Conservation (phyloP, 2,888 invertebrate genomes). For the Cerceris ruficornis region DNA sequence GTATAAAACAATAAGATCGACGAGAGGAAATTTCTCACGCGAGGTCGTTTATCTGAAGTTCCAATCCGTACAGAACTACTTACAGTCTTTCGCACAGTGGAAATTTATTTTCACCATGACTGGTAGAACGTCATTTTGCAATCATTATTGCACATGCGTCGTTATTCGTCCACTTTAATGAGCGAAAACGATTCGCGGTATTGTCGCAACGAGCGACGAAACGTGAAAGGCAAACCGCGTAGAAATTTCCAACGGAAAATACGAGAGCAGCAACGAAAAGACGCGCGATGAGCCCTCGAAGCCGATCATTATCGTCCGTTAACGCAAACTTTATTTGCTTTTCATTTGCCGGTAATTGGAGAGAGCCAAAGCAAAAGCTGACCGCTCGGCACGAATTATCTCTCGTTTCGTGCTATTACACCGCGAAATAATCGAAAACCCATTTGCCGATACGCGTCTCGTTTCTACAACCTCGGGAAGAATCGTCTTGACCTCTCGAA, state of each 20-base stretch:
- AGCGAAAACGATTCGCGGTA: not conserved
- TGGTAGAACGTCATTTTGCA: no score
- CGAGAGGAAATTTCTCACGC: not conserved
- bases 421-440: constrained; percentile 19
- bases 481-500: constrained; percentile 7
- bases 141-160: no score
- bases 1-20: no score
- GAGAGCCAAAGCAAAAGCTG: not conserved
- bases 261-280: not conserved
- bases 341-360: constrained; percentile 10
- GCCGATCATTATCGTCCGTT: constrained; percentile 25
- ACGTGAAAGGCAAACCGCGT: not conserved
- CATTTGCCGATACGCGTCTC: not conserved
- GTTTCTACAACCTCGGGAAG: not conserved
- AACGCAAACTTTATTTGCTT: constrained; percentile 29
- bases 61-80: no score
- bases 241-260: not conserved
- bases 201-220: not conserved
- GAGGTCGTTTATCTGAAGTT: not conserved
- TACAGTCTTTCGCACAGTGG: no score
- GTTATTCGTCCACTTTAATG: not conserved
- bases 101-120: no score
- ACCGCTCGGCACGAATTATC: constrained; percentile 11
- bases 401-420: constrained; percentile 15
- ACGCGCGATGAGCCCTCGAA: constrained; percentile 18